A percentile compares a stretch with the other conserved stretches of the same genome.
phyloP scores from a whole-genome alignment of 1,140 invertebrate species.

The Drosophila mauritiana region DNA sequence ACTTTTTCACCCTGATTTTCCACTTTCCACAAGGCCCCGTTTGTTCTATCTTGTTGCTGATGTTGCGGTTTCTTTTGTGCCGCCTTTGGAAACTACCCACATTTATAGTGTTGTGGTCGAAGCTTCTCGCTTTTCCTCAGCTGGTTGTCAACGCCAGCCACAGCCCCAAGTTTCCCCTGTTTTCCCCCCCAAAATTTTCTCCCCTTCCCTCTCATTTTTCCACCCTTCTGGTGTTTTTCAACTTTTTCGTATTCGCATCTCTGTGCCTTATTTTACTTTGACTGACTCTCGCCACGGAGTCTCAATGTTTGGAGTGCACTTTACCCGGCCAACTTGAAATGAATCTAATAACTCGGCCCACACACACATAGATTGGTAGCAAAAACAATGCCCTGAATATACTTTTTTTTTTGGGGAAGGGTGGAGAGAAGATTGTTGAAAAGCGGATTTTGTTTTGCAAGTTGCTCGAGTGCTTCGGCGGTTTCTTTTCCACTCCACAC shows the following conservation, averaged over 20 bases:
- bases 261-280: constrained; percentile 69
- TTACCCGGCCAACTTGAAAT: constrained; percentile 76
- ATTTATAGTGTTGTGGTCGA: constrained; percentile 78
- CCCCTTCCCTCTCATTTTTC: too few relatives aligned
- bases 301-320: constrained; percentile 77
- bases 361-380: constrained; percentile 11
- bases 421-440: constrained; percentile 28
- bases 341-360: constrained; percentile 78
- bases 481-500: constrained; percentile 53
- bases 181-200: constrained; percentile 2
- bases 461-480: constrained; percentile 71
- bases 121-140: constrained; percentile 38
- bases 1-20: constrained; percentile 5
- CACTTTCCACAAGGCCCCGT: neutral
- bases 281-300: constrained; percentile 57
- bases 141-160: constrained; percentile 72
- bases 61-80: constrained; percentile 82
- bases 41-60: constrained; percentile 59
- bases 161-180: constrained; percentile 35
- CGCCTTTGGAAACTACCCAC: constrained; percentile 69
- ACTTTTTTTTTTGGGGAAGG: neutral
- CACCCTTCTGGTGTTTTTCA: neutral
- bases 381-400: constrained; percentile 48
- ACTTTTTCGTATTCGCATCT: constrained; percentile 46
- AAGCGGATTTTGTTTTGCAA: constrained; percentile 71